Evolutionary conservation across 2,113 vertebrate species (phyloP).

Genomic region (Anser cygnoides): DNA sequence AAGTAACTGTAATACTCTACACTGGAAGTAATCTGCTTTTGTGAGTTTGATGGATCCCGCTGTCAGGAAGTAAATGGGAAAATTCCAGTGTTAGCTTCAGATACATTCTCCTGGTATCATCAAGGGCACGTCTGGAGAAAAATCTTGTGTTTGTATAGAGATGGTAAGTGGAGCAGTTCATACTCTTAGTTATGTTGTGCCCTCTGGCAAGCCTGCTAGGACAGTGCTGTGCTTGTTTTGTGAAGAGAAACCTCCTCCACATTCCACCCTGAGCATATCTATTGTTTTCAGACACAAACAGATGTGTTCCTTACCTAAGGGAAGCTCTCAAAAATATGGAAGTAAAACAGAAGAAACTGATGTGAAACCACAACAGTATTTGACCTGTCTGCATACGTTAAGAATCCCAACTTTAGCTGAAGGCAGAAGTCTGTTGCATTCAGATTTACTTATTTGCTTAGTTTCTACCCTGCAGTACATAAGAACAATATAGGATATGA

Average conservation of each 20-base stretch:
- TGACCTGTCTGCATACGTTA: conserved; percentile 66
- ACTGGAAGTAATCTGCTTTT: neutral
- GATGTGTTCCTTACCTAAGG: conserved; percentile 70
- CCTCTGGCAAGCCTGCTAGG: conserved; percentile 70
- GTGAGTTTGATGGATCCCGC: neutral
- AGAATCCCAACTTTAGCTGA: conserved; percentile 49
- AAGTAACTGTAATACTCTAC: neutral
- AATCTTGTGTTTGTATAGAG: conserved; percentile 62
- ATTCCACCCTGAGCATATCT: conserved; percentile 61
- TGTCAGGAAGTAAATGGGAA: neutral
- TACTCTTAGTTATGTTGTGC: conserved; percentile 71
- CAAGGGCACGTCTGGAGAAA: conserved; percentile 44
- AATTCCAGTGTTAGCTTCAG: conserved; percentile 39
- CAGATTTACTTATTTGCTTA: conserved; percentile 29
- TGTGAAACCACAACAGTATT: conserved; percentile 65
- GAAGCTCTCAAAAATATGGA: conserved; percentile 70
- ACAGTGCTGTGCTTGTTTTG: conserved; percentile 71
- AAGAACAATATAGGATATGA: neutral
- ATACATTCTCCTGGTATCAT: conserved; percentile 43
- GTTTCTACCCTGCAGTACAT: neutral
- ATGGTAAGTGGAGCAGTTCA: conserved; percentile 69
- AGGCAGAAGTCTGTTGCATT: conserved; percentile 53
- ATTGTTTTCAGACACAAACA: conserved; percentile 69
- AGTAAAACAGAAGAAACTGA: conserved; percentile 68
- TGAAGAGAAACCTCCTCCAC: conserved; percentile 62